Percentiles rank a stretch among this genome's conserved stretches.
These are phyloP conservation scores for Temnothorax unifasciatus DNA, from an alignment of 2,888 invertebrate species.

Conservation along the genomic window DNA sequence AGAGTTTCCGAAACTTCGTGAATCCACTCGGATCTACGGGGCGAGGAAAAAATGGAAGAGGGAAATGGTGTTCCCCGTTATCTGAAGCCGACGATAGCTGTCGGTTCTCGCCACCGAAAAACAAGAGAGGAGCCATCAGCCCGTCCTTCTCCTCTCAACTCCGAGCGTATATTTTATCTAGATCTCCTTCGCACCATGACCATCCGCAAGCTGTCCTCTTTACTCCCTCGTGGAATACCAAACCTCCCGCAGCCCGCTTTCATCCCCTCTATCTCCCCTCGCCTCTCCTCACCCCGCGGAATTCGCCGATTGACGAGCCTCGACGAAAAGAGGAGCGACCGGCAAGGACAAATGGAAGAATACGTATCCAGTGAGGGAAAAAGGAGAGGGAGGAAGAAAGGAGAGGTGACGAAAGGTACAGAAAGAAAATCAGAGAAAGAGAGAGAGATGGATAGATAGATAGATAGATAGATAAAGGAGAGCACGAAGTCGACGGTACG, in stretches of 20 bases:
- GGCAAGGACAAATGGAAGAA: conserved; percentile 55
- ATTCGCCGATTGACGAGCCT: conserved; percentile 44
- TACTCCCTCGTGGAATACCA: conserved; percentile 58
- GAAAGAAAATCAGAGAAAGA: conserved; percentile 20
- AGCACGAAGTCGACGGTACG: conserved; percentile 38
- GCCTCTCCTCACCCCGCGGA: conserved; percentile 24
- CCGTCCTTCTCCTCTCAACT: not conserved
- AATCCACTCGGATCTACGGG: conserved; percentile 26
- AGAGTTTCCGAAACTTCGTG: conserved; percentile 34
- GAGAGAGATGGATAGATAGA: conserved; percentile 10
- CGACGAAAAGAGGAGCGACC: conserved; percentile 35
- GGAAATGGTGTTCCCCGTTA: not conserved
- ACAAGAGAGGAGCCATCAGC: not conserved
- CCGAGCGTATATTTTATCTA: not conserved
- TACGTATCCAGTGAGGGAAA: not conserved
- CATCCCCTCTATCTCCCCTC: not conserved
- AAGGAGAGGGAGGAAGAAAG: not conserved
- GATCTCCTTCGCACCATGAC: conserved; percentile 67
- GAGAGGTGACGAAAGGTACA: conserved; percentile 4
- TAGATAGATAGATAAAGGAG: not conserved
- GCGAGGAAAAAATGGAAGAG: conserved; percentile 11
- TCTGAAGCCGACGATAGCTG: conserved; percentile 24
- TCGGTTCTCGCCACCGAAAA: conserved; percentile 46
- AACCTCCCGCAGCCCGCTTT: not conserved
- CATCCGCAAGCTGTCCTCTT: conserved; percentile 73